Base-by-base conservation (phyloP, 2,113 vertebrate genomes). In the Psittacula cyanocephala region DNA sequence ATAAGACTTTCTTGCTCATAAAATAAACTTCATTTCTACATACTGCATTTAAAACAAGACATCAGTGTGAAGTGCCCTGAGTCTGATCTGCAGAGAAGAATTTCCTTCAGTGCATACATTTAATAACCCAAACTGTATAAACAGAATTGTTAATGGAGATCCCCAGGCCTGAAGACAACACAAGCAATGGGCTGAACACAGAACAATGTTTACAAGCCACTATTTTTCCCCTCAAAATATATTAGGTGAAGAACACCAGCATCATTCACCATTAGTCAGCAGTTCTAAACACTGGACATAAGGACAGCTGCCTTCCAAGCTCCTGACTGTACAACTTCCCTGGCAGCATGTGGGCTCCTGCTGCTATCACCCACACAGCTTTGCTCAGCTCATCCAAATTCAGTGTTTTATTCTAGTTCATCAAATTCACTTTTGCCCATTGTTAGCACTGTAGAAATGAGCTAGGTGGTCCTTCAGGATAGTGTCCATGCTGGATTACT, bases 101-200 rank as follows among this genome's bases (percentile, higher is more conserved):
- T 97, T 97, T 96, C 88, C 92, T 91, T 94, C 84, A 87, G 95
- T 96, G 91, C 22, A 67, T 93, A 95, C 92, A 95, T 96, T 97
- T 97, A 96, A 97, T 97, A 97, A 95, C 94, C 49, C 95, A 94
- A 96, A 94, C 57, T 76, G 11, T 89, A 81, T 89, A 95, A 91
- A 77, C 23, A 96, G 74, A 97, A 94, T 93, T 95, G 52, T 43
- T 96, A 94, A 94, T 92, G 85, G 94, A 96, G 71, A 92, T 96
- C 57, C 24, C 53, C 78, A 92, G 77, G 44, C 57, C 53, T 90
- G 63, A 55, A 79, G 29, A 93, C 90, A 79, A 60, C 41, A 86
- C 27, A 60, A 62, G n/a, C 74, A 90, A 64, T 2, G 2, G 86
- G 44, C 39, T 49, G 29, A 82, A 52, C 59, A 50, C 5, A 78